Base-by-base conservation (phyloP, 2,113 vertebrate genomes). In the Callospermophilus lateralis region DNA sequence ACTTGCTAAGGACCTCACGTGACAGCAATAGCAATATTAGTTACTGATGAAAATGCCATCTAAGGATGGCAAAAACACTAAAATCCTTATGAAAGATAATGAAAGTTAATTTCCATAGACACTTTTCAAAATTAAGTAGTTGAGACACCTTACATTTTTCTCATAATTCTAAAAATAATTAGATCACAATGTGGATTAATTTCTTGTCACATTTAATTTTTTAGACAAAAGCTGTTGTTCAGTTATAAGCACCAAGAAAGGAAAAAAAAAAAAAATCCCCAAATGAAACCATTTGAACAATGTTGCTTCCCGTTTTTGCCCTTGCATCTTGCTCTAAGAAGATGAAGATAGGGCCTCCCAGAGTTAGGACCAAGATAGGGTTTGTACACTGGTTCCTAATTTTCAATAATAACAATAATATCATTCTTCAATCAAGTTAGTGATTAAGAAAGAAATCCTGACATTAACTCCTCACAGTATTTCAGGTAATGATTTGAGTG, bases 181-280 rank as follows among this genome's bases (percentile, higher is more conserved):
- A 98, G 93, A 98, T 98, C 97, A 98, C 97, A 98, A 98, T 97
- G 87, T 97, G 77, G 97, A 98, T 98, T 98, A 98, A 98, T 98
- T 98, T 98, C 97, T 98, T 98, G 98, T 98, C 98, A 98, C 94
- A 98, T 98, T 96, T 94, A 98, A 98, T 98, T 98, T 98, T 97
- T 98, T 97, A 97, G 92, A 95, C 79, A 92, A 93, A 98, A 97
- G 83, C 95, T 96, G 15, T 97, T 98, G 95, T 97, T 95, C 95
- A 80, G 55, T 67, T 97, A n/a, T 55, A 65, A 97, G 94, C 84
- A 94, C 68, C 32, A 39, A 89, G 4, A 78, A 58, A 63, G 61
- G 73, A 26, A 85, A 95, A 51, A 51, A 51, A 45, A 45, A 97
- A 15, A 95, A 78, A 94, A 84, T 83, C 34, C 51, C 89, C 93